Evolutionary conservation across 2,113 vertebrate species (phyloP).

Genomic region (Pipra filicauda): DNA sequence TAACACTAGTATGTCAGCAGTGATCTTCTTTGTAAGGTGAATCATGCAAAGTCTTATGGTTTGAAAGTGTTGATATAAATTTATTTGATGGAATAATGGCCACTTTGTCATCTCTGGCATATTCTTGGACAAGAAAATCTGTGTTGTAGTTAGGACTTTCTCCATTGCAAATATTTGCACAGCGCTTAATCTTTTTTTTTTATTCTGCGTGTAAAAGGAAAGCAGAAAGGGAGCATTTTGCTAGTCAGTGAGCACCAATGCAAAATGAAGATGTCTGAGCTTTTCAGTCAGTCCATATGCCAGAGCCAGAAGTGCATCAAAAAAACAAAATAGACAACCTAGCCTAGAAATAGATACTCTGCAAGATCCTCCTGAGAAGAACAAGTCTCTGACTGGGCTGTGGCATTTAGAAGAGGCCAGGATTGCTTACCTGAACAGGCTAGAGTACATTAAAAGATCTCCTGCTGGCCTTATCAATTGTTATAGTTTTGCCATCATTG

Average conservation of each 20-base stretch:
- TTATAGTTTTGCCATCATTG: background rate
- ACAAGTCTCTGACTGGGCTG: background rate
- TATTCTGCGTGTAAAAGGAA: background rate
- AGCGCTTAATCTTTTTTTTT: background rate
- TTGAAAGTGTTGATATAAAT: constrained; percentile 5
- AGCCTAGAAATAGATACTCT: constrained; percentile 56
- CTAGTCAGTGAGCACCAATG: background rate
- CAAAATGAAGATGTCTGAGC: constrained; percentile 10
- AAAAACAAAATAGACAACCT: constrained; percentile 23
- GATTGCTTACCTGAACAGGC: constrained; percentile 34
- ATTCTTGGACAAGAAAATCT: constrained; percentile 6
- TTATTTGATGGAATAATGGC: background rate
- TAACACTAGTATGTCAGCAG: background rate
- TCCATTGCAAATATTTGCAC: constrained; percentile 20
- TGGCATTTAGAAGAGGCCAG: constrained; percentile 30
- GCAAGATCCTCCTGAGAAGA: background rate
- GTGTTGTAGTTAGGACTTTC: background rate
- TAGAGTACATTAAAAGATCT: background rate
- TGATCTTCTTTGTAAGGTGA: background rate
- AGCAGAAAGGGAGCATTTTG: constrained; percentile 3
- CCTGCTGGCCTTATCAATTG: background rate
- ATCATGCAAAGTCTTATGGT: background rate
- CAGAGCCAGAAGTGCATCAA: constrained; percentile 16
- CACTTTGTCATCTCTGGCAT: background rate
- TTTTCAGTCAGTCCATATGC: background rate